phyloP scores from a whole-genome alignment of 2,113 vertebrate genomes.

The Corythaeola cristata region DNA sequence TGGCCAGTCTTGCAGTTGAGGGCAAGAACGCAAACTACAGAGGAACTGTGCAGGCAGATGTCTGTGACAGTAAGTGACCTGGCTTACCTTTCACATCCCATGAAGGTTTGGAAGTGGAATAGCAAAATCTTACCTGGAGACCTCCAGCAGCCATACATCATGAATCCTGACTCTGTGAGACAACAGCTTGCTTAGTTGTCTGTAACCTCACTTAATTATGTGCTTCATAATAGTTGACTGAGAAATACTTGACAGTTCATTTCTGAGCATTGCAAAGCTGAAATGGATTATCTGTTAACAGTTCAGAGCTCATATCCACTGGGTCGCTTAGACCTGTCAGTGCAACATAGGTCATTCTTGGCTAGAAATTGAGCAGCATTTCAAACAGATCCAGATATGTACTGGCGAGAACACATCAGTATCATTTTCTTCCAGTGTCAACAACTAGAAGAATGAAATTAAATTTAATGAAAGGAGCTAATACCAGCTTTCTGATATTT shows the following conservation, averaged over 20 bases:
- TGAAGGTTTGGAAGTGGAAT: background rate
- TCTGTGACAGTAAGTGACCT: background rate
- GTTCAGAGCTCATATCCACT: background rate
- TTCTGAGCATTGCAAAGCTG: background rate
- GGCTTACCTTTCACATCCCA: background rate
- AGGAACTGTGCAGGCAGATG: background rate
- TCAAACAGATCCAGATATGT: background rate
- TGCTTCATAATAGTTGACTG: background rate
- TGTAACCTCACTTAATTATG: accelerated
- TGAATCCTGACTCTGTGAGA: background rate
- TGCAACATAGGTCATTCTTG: background rate
- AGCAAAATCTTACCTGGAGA: background rate
- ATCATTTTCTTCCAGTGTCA: background rate
- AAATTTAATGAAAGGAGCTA: background rate
- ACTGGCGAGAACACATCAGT: background rate
- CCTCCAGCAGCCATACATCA: background rate
- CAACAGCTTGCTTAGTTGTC: background rate
- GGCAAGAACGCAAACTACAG: background rate
- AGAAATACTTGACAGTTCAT: background rate
- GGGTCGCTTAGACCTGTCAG: background rate
- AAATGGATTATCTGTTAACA: background rate
- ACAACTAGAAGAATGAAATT: background rate
- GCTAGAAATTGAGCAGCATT: background rate
- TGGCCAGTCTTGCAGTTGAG: background rate
- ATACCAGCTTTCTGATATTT: background rate